A percentile compares a stretch with the other conserved stretches of the same genome.
Evolutionary conservation across 2,888 invertebrate genomes (phyloP).

Genomic region (Phengaris arion): DNA sequence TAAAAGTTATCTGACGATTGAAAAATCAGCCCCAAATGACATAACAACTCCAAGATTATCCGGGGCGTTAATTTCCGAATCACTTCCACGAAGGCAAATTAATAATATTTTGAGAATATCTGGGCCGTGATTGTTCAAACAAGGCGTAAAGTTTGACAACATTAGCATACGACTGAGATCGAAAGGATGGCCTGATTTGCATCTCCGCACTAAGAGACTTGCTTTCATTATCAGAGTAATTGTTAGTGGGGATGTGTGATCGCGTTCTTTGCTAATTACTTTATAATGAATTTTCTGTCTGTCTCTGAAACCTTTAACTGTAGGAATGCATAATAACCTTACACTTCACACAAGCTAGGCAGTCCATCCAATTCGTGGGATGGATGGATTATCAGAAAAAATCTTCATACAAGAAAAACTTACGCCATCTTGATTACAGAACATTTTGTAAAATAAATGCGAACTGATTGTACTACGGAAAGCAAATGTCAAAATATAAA

Average conservation of each 20-base stretch:
- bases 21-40: neutral
- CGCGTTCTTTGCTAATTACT: slow-evolving; percentile 16
- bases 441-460: too few relatives aligned
- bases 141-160: slow-evolving; percentile 41
- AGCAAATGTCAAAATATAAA: too few relatives aligned
- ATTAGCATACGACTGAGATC: slow-evolving; percentile 50
- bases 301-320: too few relatives aligned
- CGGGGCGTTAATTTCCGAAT: neutral
- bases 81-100: neutral
- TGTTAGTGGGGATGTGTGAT: neutral
- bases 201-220: slow-evolving; percentile 45
- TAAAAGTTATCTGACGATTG: too few relatives aligned
- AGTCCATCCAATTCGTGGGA: too few relatives aligned
- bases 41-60: neutral
- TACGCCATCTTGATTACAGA: too few relatives aligned
- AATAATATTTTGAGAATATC: slow-evolving; percentile 31
- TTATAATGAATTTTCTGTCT: neutral
- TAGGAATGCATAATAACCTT: too few relatives aligned
- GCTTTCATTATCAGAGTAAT: slow-evolving; percentile 41
- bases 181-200: slow-evolving; percentile 55
- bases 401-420: too few relatives aligned
- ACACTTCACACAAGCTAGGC: too few relatives aligned
- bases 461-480: too few relatives aligned
- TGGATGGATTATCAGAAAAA: too few relatives aligned
- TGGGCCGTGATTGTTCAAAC: slow-evolving; percentile 40